phyloP scores from a whole-genome alignment of 2,888 invertebrate genomes.

The Abrostola triplasia region DNA sequence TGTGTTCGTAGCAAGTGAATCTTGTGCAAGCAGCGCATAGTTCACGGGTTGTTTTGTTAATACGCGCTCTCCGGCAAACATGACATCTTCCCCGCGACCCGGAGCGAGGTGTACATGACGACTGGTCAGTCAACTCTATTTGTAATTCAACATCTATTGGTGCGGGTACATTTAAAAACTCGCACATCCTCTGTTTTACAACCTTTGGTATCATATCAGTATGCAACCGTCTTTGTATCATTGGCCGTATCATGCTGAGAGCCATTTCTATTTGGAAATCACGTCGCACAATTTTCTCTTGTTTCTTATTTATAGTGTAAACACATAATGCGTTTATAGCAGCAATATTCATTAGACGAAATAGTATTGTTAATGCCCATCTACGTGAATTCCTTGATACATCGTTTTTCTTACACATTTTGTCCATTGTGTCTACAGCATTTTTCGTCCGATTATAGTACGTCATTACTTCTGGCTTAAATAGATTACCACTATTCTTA shows the following conservation, averaged over 20 bases:
- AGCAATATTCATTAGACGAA: conserved; percentile 36
- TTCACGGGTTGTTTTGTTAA: conserved; percentile 31
- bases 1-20: conserved; percentile 40
- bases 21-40: conserved; percentile 22
- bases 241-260: conserved; percentile 36
- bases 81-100: conserved; percentile 36
- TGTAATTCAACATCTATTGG: conserved; percentile 31
- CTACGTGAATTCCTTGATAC: conserved; percentile 40
- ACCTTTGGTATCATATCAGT: conserved; percentile 18
- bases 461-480: conserved; percentile 28
- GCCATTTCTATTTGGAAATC: conserved; percentile 39
- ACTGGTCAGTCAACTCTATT: conserved; percentile 19
- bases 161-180: conserved; percentile 24
- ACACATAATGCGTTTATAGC: conserved; percentile 42
- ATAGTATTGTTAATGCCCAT: conserved; percentile 38
- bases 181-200: conserved; percentile 37
- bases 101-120: conserved; percentile 4
- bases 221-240: conserved; percentile 28
- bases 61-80: conserved; percentile 17
- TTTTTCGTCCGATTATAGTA: conserved; percentile 35
- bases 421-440: conserved; percentile 28
- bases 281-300: conserved; percentile 36
- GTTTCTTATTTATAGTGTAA: conserved; percentile 31
- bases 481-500: conserved; percentile 11
- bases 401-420: conserved; percentile 30